Base-by-base conservation (phyloP, 1,140 invertebrate species). In the Drosophila nebulosa region DNA sequence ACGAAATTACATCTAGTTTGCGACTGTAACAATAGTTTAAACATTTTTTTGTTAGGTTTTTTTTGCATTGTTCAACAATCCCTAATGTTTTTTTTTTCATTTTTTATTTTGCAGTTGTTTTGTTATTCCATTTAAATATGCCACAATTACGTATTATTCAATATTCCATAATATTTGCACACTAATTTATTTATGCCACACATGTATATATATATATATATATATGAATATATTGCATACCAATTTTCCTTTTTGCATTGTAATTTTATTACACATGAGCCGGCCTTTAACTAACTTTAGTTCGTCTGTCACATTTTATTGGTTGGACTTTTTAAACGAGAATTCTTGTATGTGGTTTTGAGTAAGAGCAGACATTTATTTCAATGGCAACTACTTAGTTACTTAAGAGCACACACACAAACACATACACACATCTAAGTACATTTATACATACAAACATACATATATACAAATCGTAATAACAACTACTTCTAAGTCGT, bases 91-190 rank as follows among this genome's bases (percentile, higher is more conserved):
- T 66, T 65, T 27, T 26, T 12, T 30, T 18, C 9, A 14, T 36
- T 14, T 7, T 35, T 14, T 32, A 7, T 35, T 16, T 30, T 52
- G 68, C 39, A n/a, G n/a, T n/a, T 60, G 55, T 27, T 32, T 59
- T 42, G 21, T 53, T 42, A 26, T 24, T 27, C 63, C 32, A 35
- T 26, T 55, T n/a, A n/a, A n/a, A n/a, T n/a, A n/a, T n/a, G 61
- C 52, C 69, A 55, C 27, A 53, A 27, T 71, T 71, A 71, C 36
- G 51, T 51, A 66, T 74, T 56, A 55, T 35, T 66, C 26, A 9
- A 46, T 46, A 46, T 46, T 46, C 39, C 21, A 46, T 58, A 73
- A 64, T 42, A 73, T 73, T 72, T 56, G 64, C 52, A 53, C 61
- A 73, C 58, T 65, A 42, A 42, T 52, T 65, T 57, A 26, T 36